A percentile compares a stretch with the other conserved stretches of the same genome.
Evolutionary conservation across 2,888 invertebrate genomes (phyloP).

Genomic region (Ceriagrion tenellum): DNA sequence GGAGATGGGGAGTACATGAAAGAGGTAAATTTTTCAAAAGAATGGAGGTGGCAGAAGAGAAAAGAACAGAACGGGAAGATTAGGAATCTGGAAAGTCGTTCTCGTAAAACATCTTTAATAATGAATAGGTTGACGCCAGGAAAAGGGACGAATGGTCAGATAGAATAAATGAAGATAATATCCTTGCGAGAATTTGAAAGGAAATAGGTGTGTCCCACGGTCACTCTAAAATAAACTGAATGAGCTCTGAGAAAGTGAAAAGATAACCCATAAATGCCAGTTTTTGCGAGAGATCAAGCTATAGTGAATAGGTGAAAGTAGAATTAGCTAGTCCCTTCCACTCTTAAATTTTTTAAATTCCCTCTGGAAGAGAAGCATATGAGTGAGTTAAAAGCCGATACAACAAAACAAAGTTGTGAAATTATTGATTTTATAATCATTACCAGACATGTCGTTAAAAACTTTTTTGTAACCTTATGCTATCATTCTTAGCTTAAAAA

Average conservation of each 20-base stretch:
- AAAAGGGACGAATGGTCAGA: not conserved
- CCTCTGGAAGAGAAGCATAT: no score
- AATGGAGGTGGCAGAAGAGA: not conserved
- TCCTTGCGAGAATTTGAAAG: not conserved
- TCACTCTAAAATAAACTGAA: not conserved
- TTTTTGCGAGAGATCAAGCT: not conserved
- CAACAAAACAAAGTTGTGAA: no score
- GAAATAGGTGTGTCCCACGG: not conserved
- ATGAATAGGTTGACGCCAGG: constrained; percentile 8
- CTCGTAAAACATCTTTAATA: not conserved
- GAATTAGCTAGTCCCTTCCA: not conserved
- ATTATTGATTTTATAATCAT: no score
- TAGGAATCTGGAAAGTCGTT: constrained; percentile 21
- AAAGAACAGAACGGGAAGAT: not conserved
- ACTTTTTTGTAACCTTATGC: no score
- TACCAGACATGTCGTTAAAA: no score
- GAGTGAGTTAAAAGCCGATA: no score
- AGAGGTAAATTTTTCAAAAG: not conserved
- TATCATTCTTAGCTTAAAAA: no score
- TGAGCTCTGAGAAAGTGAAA: not conserved
- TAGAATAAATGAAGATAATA: not conserved
- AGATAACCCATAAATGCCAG: not conserved
- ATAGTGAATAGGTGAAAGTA: not conserved
- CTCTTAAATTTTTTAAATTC: no score
- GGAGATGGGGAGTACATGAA: not conserved